A percentile compares a stretch with the other conserved stretches of the same genome.
phyloP scores from a whole-genome alignment of 2,113 vertebrate genomes.

The Pica pica region DNA sequence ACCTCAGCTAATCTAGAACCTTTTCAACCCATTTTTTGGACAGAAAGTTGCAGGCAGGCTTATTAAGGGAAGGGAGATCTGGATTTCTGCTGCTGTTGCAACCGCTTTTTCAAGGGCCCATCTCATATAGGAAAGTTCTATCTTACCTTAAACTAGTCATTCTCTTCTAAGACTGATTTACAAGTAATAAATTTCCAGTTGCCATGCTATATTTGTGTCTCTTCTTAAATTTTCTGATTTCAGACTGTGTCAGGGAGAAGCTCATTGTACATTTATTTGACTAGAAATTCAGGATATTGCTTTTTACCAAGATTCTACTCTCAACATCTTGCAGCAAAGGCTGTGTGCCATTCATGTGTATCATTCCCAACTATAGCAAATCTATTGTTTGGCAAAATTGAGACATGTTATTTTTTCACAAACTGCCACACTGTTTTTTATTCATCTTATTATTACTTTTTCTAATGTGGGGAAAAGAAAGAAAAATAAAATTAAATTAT shows the following conservation, averaged over 20 bases:
- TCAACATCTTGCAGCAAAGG: neutral
- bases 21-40: neutral
- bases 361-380: neutral
- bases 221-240: neutral
- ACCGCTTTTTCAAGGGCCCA: neutral
- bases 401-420: neutral
- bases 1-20: neutral
- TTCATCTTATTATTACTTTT: neutral
- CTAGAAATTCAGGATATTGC: neutral
- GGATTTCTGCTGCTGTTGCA: neutral
- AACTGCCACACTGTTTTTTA: neutral
- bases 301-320: neutral
- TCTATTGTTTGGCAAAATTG: neutral
- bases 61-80: neutral
- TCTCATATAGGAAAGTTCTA: neutral
- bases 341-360: neutral
- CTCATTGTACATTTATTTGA: neutral
- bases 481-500: neutral
- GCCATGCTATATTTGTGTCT: neutral
- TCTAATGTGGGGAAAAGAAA: neutral
- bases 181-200: neutral
- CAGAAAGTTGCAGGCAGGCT: neutral
- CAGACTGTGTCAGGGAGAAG: neutral
- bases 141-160: neutral
- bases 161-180: neutral